These are phyloP conservation scores for Netelia melanura DNA, from an alignment of 2,888 invertebrate genomes.

Conservation along the genomic window DNA sequence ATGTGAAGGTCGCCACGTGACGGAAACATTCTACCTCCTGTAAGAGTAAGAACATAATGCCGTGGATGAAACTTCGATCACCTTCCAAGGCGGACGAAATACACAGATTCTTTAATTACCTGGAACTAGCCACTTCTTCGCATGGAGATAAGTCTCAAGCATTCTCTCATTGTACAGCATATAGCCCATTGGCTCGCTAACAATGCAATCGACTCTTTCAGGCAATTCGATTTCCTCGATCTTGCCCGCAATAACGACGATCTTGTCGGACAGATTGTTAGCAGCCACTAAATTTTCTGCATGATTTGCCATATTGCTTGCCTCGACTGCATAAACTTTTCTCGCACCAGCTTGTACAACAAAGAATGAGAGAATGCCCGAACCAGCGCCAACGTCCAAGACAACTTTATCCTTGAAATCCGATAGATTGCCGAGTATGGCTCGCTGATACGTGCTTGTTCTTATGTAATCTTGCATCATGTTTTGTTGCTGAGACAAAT, in stretches of 20 bases:
- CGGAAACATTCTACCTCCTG: conserved; percentile 97
- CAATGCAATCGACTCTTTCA: conserved; percentile 97
- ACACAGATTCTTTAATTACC: conserved; percentile 80
- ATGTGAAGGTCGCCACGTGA: conserved; percentile 98
- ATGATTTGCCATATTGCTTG: conserved; percentile 99
- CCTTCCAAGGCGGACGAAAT: background rate
- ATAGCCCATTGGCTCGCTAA: conserved; percentile 99
- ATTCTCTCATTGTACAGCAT: conserved; percentile 99
- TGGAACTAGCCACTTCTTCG: conserved; percentile 98
- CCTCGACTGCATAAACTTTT: conserved; percentile 99
- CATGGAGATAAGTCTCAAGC: conserved; percentile 99
- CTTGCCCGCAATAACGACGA: conserved; percentile 98
- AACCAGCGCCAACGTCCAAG: conserved; percentile 99
- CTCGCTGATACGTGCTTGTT: conserved; percentile 99
- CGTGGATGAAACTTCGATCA: conserved; percentile 33
- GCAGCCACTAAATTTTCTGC: conserved; percentile 95
- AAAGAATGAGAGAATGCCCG: conserved; percentile 99
- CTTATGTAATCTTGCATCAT: conserved; percentile 99
- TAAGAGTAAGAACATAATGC: conserved; percentile 14
- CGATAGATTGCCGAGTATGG: conserved; percentile 95
- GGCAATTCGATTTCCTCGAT: conserved; percentile 99
- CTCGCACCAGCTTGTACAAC: conserved; percentile 98
- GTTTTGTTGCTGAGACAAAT: conserved; percentile 99
- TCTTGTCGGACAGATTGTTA: conserved; percentile 95
- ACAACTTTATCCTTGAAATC: conserved; percentile 98